Conservation (phyloP, 2,888 invertebrate species). For the Orchesellides sinensis region DNA sequence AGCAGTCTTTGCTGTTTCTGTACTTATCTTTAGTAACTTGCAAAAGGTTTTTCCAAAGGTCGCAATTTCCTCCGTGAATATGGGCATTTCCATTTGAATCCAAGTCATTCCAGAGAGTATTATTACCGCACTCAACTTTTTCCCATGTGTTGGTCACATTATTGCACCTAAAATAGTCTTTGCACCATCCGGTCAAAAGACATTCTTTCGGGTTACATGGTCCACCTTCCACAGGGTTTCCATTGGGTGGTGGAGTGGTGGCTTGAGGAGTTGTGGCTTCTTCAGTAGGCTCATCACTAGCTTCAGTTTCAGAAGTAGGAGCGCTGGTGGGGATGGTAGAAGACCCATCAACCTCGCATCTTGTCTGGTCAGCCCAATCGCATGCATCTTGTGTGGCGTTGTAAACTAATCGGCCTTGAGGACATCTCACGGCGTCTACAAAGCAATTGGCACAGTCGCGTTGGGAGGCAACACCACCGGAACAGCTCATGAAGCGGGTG, state of each 20-base stretch:
- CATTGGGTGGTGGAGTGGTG: neutral
- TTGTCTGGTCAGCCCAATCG: neutral
- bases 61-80: constrained; percentile 37
- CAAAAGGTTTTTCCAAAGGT: constrained; percentile 5
- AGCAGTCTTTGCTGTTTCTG: neutral
- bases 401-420: neutral
- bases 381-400: neutral
- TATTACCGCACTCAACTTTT: neutral
- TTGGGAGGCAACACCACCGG: neutral
- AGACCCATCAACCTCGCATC: neutral
- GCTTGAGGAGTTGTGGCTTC: neutral
- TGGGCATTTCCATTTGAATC: neutral
- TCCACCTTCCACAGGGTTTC: neutral
- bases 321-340: neutral
- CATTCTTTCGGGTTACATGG: constrained; percentile 15
- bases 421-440: constrained; percentile 10
- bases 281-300: neutral
- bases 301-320: neutral
- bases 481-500: constrained; percentile 16
- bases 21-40: neutral
- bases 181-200: neutral
- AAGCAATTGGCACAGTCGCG: constrained; percentile 2
- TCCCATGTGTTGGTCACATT: neutral
- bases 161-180: constrained; percentile 4
- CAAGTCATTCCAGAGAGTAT: constrained; percentile 26